Base-by-base conservation (phyloP, 2,888 invertebrate genomes). In the Bembecia ichneumoniformis region DNA sequence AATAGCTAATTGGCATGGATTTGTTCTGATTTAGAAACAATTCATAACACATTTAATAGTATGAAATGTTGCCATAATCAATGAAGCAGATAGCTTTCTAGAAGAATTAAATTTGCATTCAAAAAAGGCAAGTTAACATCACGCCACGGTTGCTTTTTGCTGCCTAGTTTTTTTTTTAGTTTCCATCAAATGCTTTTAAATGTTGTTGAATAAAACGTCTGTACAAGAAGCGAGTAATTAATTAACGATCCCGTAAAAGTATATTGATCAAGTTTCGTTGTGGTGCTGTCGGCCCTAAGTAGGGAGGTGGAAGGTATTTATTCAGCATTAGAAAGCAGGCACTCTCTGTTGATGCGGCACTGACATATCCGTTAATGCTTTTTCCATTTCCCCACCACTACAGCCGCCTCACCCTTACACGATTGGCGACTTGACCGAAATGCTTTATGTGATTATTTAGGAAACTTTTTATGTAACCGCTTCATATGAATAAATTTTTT, bases 301-400 rank as follows among this genome's bases (percentile, higher is more conserved):
- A 64, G 75, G 71, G 73, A 71, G 74, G 76, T 73, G 68, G 77
- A 74, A 74, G 71, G 76, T 82, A 82, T 83, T 84, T 84, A 83
- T 82, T 82, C 82, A 83, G 76, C 79, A 80, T 80, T 78, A 77
- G 82, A 81, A 76, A 77, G 78, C 77, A 77, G 80, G 82, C 83
- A 83, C 83, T 84, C 81, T 74, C 73, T 75, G 76, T 73, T 83
- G 83, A 83, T 79, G 81, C 82, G 81, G 71, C 77, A 71, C 81
- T 87, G 86, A 84, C 84, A 83, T 77, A 84, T 86, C 83, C 84
- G 86, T 78, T 87, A 87, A 88, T 87, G 87, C 84, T 82, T 86
- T 83, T 86, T 82, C 87, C 86, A 86, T 87, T 84, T 81, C 81
- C 79, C 74, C 73, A 66, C 64, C 68, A 73, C 76, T 74, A 69